Percentiles rank a stretch among this genome's conserved stretches.
These are phyloP conservation scores for Pelecanoides urinatrix DNA, from an alignment of 2,113 vertebrate genomes.

Conservation along the genomic window DNA sequence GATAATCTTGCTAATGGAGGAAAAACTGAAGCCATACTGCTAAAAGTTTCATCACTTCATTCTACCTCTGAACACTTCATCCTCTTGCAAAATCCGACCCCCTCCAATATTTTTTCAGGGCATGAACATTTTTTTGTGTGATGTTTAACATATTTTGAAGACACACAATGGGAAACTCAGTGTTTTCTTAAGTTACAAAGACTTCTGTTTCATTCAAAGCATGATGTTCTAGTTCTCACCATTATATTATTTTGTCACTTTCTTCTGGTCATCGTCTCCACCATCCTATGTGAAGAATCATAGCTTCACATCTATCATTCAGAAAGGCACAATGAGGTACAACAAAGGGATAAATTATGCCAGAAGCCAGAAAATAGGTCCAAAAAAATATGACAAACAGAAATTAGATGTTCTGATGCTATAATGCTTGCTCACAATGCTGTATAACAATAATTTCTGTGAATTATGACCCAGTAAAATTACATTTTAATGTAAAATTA, in stretches of 20 bases:
- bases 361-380: not conserved
- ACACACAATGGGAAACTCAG: not conserved
- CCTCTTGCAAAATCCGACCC: not conserved
- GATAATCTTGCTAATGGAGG: not conserved
- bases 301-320: not conserved
- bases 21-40: not conserved
- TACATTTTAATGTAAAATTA: not conserved
- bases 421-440: not conserved
- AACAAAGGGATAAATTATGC: not conserved
- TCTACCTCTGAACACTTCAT: not conserved
- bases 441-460: not conserved
- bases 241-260: not conserved
- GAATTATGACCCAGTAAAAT: not conserved
- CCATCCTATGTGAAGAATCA: not conserved
- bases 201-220: not conserved
- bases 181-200: not conserved
- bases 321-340: not conserved
- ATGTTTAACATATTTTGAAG: not conserved
- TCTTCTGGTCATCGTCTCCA: not conserved
- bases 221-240: not conserved
- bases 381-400: not conserved
- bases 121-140: not conserved
- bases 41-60: not conserved
- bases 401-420: not conserved
- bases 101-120: not conserved